Conservation (phyloP, 2,888 invertebrate species). For the Rugalucina vietnamica region DNA sequence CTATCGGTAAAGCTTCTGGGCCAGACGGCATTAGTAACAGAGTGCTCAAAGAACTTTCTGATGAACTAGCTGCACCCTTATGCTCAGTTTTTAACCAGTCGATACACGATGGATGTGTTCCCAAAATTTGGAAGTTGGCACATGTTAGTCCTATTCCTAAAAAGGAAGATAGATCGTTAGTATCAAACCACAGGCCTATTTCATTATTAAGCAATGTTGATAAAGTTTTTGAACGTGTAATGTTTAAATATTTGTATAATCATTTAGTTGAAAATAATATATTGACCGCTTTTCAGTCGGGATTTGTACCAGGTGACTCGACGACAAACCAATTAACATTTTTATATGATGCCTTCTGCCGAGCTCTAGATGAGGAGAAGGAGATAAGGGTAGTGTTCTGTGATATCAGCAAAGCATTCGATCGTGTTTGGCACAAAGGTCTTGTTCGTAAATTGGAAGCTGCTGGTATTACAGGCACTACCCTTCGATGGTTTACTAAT, state of each 20-base stretch:
- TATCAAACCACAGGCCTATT: neutral
- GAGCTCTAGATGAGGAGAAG: neutral
- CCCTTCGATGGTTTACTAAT: neutral
- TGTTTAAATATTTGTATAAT: neutral
- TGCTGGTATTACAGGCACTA: neutral
- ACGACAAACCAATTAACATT: constrained; percentile 12
- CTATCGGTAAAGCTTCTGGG: neutral
- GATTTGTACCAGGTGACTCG: neutral
- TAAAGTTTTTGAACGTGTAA: neutral
- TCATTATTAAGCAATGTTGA: neutral
- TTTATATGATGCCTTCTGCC: neutral
- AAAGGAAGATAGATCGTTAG: neutral
- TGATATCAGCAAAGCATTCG: constrained; percentile 5
- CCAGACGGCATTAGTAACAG: constrained; percentile 11
- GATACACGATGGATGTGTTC: neutral
- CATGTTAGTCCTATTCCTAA: constrained; percentile 3
- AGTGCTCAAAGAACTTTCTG: neutral
- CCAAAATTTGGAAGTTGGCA: neutral
- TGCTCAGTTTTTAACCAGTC: neutral
- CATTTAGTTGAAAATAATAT: neutral
- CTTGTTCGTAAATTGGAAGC: constrained; percentile 4
- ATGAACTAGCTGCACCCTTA: neutral
- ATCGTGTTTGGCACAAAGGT: neutral
- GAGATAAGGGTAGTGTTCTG: constrained; percentile 30
- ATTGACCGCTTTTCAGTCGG: neutral